Evolutionary conservation across 2,113 vertebrate genomes (phyloP).

Genomic region (Struthio camelus): DNA sequence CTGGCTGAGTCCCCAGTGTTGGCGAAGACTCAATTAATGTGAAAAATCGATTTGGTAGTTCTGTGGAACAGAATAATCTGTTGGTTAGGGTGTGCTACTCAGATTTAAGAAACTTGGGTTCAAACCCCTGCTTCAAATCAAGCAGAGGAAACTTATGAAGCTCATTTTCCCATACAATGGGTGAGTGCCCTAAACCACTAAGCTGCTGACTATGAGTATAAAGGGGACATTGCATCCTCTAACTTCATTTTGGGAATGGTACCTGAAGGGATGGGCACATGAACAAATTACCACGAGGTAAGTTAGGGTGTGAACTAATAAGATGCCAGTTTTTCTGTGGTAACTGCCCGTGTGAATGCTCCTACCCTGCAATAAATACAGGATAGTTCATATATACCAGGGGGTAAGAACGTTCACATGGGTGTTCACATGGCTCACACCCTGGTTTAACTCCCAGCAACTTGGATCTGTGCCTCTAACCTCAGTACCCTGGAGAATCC

Average conservation of each 20-base stretch:
- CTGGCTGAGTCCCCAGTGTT: background rate
- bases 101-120: background rate
- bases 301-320: conserved; percentile 57
- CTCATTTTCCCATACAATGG: conserved; percentile 36
- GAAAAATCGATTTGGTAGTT: conserved; percentile 9
- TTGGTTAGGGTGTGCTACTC: background rate
- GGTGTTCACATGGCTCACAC: conserved; percentile 49
- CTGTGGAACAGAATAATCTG: background rate
- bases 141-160: background rate
- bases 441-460: conserved; percentile 37
- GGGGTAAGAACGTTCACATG: conserved; percentile 27
- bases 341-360: conserved; percentile 63
- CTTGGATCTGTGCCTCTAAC: conserved; percentile 31
- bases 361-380: conserved; percentile 44
- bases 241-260: conserved; percentile 40
- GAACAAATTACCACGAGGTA: conserved; percentile 60
- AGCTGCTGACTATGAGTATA: conserved; percentile 36
- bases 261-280: conserved; percentile 58
- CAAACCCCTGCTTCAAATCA: background rate
- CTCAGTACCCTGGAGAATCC: background rate
- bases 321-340: conserved; percentile 66
- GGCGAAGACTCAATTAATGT: background rate
- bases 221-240: conserved; percentile 55
- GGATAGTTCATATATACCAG: conserved; percentile 39
- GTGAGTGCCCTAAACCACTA: conserved; percentile 8